phyloP scores from a whole-genome alignment of 2,888 invertebrate genomes.

The Sarcophaga variegata region DNA sequence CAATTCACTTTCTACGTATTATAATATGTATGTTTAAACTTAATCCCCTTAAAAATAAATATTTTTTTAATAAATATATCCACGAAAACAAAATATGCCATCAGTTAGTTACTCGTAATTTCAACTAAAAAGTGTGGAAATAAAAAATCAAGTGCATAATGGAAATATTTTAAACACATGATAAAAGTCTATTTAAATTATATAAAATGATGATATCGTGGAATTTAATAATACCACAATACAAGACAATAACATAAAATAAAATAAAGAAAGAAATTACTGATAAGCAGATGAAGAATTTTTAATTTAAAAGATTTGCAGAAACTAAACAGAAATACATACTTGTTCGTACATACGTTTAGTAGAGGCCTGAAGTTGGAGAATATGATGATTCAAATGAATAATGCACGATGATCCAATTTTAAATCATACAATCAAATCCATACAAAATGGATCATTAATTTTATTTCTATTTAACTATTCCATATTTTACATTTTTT shows the following conservation, averaged over 20 bases:
- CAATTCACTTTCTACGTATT: no score
- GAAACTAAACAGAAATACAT: background rate
- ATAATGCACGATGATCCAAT: constrained; percentile 24
- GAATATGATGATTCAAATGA: background rate
- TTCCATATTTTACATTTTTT: background rate
- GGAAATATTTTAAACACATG: constrained; percentile 9
- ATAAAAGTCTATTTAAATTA: constrained; percentile 17
- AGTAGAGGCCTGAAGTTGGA: no score
- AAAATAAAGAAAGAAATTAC: constrained; percentile 8
- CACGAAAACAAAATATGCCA: background rate
- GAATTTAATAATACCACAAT: background rate
- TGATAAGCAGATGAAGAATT: constrained; percentile 20
- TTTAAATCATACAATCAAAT: constrained; percentile 20
- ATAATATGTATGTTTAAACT: no score
- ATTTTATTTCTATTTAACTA: constrained; percentile 5
- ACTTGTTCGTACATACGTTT: background rate
- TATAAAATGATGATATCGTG: background rate
- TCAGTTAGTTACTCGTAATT: background rate
- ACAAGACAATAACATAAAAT: constrained; percentile 6
- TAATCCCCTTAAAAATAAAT: no score
- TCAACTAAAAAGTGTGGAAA: background rate
- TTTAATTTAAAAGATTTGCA: constrained; percentile 22
- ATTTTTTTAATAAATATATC: no score
- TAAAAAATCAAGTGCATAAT: constrained; percentile 4
- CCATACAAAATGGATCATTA: constrained; percentile 27